These are phyloP conservation scores for Hoplostethus atlanticus DNA, from an alignment of 2,797 vertebrate species.

Conservation along the genomic window DNA sequence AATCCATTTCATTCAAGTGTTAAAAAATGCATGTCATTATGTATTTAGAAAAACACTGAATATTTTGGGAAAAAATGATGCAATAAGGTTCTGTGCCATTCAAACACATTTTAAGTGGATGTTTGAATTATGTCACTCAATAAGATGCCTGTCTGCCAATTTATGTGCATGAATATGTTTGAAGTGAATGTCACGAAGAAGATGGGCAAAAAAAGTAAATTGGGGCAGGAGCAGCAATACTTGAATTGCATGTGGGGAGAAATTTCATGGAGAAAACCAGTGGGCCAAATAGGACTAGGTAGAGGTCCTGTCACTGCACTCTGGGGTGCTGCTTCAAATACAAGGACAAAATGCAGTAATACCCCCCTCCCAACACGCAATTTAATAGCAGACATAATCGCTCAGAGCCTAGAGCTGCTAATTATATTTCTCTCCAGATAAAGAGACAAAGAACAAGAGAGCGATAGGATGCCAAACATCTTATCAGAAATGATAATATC, in stretches of 20 bases:
- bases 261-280: conserved; percentile 26
- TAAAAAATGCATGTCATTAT: conserved; percentile 1
- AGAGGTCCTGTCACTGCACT: conserved; percentile 45
- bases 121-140: neutral
- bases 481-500: neutral
- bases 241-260: conserved; percentile 19
- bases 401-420: conserved; percentile 3
- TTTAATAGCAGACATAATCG: conserved; percentile 8
- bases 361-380: neutral
- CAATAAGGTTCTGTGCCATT: neutral
- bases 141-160: neutral
- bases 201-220: conserved; percentile 33
- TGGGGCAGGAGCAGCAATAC: conserved; percentile 32
- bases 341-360: neutral
- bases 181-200: conserved; percentile 12
- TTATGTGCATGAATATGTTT: conserved; percentile 2
- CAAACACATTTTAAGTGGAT: neutral
- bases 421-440: conserved; percentile 2
- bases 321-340: conserved; percentile 39
- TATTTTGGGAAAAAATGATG: neutral
- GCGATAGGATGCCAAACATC: neutral
- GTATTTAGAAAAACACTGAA: neutral
- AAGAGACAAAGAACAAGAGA: neutral
- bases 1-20: conserved; percentile 23
- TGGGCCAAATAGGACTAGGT: conserved; percentile 52